These are phyloP conservation scores for Galeopterus variegatus DNA, from an alignment of 2,113 vertebrate genomes.

Conservation along the genomic window DNA sequence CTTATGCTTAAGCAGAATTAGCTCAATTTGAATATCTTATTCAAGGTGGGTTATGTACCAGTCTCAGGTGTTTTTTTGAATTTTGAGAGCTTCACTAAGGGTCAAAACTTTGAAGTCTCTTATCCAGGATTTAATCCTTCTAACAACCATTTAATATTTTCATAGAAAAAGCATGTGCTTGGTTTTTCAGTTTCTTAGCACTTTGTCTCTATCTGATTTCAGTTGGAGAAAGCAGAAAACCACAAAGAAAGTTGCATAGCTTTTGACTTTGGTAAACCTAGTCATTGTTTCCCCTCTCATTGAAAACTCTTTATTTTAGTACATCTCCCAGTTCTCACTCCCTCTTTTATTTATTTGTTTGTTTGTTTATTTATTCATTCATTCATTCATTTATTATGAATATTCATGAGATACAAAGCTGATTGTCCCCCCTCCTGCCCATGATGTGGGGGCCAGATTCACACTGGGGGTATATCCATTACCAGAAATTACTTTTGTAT, in stretches of 20 bases:
- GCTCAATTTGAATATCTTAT: neutral
- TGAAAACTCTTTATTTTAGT: conserved; percentile 52
- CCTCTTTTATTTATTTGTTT: neutral
- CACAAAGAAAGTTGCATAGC: conserved; percentile 59
- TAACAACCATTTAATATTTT: conserved; percentile 49
- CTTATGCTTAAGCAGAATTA: neutral
- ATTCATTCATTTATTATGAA: too few relatives aligned
- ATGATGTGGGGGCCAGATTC: too few relatives aligned
- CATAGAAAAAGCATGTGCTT: conserved; percentile 47
- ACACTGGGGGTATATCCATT: too few relatives aligned
- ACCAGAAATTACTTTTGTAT: too few relatives aligned
- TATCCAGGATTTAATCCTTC: conserved; percentile 25
- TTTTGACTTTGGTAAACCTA: conserved; percentile 42
- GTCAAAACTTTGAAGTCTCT: conserved; percentile 37
- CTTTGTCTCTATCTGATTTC: conserved; percentile 62
- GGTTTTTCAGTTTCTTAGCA: conserved; percentile 57
- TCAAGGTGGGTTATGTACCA: neutral
- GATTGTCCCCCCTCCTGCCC: too few relatives aligned
- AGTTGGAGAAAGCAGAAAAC: conserved; percentile 56
- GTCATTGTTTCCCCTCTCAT: conserved; percentile 31
- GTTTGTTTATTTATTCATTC: too few relatives aligned
- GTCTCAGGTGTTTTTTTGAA: conserved; percentile 16
- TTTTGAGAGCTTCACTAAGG: neutral
- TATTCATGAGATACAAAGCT: too few relatives aligned
- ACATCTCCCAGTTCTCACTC: neutral